A percentile compares a stretch with the other conserved stretches of the same genome.
These are phyloP conservation scores for Lordiphosa fenestrarum DNA, from an alignment of 2,888 invertebrate genomes.

Conservation along the genomic window DNA sequence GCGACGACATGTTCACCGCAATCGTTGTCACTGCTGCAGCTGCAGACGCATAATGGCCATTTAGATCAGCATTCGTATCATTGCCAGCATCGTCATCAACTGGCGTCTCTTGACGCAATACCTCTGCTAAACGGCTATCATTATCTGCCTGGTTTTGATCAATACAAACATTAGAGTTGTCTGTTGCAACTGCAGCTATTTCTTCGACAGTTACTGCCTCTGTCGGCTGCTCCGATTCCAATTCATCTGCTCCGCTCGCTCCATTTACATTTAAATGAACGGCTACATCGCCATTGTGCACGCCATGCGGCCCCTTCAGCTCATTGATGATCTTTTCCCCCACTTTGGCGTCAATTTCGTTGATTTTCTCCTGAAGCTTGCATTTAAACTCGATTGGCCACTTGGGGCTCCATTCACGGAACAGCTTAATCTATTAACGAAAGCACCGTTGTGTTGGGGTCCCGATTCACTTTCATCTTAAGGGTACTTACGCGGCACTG, in stretches of 20 bases:
- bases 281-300: slow-evolving; percentile 56
- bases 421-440: slow-evolving; percentile 86
- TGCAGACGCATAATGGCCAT: slow-evolving; percentile 45
- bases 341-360: slow-evolving; percentile 87
- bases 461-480: slow-evolving; percentile 8
- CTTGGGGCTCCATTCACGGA: slow-evolving; percentile 90
- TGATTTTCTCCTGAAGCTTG: slow-evolving; percentile 85
- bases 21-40: slow-evolving; percentile 61
- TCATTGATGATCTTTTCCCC: slow-evolving; percentile 86
- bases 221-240: slow-evolving; percentile 41
- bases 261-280: slow-evolving; percentile 64
- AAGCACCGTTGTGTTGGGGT: slow-evolving; percentile 16
- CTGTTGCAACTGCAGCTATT: slow-evolving; percentile 4
- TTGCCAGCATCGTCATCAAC: slow-evolving; percentile 60
- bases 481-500: slow-evolving; percentile 87
- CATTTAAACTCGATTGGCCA: slow-evolving; percentile 89
- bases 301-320: slow-evolving; percentile 58
- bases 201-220: slow-evolving; percentile 19
- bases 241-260: slow-evolving; percentile 41
- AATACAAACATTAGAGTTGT: too few species aligned
- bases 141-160: slow-evolving; percentile 38
- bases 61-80: slow-evolving; percentile 49
- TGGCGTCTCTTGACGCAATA: slow-evolving; percentile 70
- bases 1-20: slow-evolving; percentile 49
- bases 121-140: slow-evolving; percentile 65